phyloP scores from a whole-genome alignment of 35 echinoderm and acorn worm species.

The Ophiothrix spiculata region DNA sequence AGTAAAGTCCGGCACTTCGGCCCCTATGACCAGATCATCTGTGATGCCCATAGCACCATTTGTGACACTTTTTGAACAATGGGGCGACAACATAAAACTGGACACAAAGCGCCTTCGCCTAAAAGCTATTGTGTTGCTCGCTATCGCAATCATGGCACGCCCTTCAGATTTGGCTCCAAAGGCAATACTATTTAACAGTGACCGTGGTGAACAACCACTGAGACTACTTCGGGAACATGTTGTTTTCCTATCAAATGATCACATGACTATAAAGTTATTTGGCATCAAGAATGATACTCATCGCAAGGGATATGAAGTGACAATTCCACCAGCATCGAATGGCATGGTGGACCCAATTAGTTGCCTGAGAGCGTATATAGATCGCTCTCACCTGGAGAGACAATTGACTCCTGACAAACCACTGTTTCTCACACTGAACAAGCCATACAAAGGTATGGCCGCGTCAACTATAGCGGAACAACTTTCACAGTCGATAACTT shows the following conservation, averaged over 20 bases:
- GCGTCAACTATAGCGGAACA: background rate
- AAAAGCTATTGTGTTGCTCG: background rate
- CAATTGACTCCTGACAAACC: background rate
- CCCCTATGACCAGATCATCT: background rate
- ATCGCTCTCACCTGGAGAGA: background rate
- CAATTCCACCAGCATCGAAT: background rate
- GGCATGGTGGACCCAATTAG: background rate
- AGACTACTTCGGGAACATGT: background rate
- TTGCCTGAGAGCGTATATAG: background rate
- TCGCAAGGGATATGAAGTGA: background rate
- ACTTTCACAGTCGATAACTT: background rate
- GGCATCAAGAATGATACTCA: background rate
- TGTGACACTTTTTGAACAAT: background rate
- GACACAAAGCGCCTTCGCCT: background rate
- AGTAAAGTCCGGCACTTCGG: background rate
- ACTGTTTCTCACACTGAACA: no score
- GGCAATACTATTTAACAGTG: no score
- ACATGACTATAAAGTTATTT: background rate
- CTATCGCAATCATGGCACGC: background rate
- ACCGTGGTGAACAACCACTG: background rate
- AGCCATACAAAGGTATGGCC: background rate
- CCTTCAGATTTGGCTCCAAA: background rate
- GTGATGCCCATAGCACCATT: background rate
- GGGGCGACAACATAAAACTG: background rate
- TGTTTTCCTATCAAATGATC: background rate